phyloP scores from a whole-genome alignment of 1,140 invertebrate genomes.

The Nephotettix cincticeps region DNA sequence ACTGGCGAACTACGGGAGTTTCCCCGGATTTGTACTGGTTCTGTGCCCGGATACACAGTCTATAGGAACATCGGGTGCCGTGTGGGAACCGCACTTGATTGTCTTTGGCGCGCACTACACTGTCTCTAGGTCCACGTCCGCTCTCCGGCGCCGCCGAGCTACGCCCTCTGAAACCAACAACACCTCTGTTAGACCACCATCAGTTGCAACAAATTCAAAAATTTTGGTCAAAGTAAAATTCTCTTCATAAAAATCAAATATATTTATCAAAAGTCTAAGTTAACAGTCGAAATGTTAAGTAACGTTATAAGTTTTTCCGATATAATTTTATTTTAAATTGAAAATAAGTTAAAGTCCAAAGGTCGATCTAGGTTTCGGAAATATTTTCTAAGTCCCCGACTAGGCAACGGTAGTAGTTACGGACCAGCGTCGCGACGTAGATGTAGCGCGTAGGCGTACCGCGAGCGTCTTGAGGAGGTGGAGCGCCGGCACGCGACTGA shows the following conservation, averaged over 20 bases:
- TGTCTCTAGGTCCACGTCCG: no score
- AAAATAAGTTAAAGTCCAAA: not conserved
- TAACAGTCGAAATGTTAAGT: not conserved
- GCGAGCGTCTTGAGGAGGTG: slow-evolving; percentile 8
- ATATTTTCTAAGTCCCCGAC: slow-evolving; percentile 8
- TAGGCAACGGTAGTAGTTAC: not conserved
- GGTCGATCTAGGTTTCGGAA: not conserved
- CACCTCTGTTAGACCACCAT: not conserved
- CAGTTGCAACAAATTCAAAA: no score
- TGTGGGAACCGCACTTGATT: no score
- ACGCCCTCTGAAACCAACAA: not conserved
- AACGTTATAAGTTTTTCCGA: not conserved
- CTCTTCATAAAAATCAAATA: not conserved
- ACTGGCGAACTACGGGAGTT: slow-evolving; percentile 6
- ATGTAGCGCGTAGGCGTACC: no score
- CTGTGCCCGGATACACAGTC: slow-evolving; percentile 3
- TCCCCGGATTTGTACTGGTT: slow-evolving; percentile 14
- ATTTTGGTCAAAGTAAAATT: no score
- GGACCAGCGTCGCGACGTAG: no score
- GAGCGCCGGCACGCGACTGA: slow-evolving; percentile 18
- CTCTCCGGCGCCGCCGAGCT: no score
- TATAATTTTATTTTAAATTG: not conserved
- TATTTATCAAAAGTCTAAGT: not conserved
- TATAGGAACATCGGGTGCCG: slow-evolving; percentile 10
- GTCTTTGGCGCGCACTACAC: not conserved